Evolutionary conservation across 1,140 invertebrate genomes (phyloP).

Genomic region (Orius insidiosus): DNA sequence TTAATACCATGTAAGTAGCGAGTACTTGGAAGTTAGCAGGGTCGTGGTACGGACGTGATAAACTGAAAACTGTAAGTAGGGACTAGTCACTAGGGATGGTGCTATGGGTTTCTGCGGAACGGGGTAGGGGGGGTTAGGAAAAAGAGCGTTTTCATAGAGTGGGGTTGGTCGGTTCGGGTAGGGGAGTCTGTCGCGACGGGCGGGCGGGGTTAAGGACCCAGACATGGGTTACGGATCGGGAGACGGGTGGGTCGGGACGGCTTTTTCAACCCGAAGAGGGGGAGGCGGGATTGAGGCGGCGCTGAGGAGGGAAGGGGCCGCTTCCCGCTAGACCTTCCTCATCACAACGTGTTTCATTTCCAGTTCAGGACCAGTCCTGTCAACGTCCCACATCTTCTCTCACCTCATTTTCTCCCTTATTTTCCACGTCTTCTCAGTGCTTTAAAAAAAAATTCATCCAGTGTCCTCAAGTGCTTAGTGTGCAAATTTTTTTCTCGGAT

Average conservation of each 20-base stretch:
- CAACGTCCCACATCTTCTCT: no score
- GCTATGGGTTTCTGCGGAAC: not conserved
- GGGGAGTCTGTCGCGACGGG: constrained; percentile 2
- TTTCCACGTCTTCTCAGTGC: no score
- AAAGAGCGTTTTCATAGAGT: not conserved
- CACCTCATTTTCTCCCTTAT: no score
- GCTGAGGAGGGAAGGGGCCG: not conserved
- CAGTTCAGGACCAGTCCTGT: no score
- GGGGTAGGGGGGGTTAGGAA: not conserved
- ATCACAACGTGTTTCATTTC: constrained; percentile 1
- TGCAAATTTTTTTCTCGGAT: no score
- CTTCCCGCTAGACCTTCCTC: constrained; percentile 2
- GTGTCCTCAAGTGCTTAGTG: constrained; percentile 2
- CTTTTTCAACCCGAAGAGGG: not conserved
- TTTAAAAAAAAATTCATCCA: no score
- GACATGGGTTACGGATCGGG: constrained; percentile 3
- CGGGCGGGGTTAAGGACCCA: constrained; percentile 13
- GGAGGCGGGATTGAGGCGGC: not conserved
- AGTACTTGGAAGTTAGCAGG: not conserved
- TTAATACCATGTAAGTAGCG: not conserved
- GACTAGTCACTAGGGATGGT: not conserved
- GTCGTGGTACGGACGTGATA: not conserved
- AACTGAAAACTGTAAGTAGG: not conserved
- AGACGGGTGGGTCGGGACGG: not conserved
- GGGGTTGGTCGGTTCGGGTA: constrained; percentile 2